These are phyloP conservation scores for Strigamia crassipes DNA, from an alignment of 2,888 invertebrate species.

Conservation along the genomic window DNA sequence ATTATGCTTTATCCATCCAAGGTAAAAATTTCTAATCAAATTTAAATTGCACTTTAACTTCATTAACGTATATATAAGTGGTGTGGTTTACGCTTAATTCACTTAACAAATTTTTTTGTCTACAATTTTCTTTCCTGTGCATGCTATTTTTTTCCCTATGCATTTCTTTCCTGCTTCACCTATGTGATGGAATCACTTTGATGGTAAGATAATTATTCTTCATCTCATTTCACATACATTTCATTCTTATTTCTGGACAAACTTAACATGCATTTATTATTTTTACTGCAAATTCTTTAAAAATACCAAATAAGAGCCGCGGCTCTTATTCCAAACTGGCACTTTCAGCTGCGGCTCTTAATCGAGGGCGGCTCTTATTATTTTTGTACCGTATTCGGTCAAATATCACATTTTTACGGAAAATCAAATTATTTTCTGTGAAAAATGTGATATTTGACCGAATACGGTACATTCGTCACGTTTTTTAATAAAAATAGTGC, in stretches of 20 bases:
- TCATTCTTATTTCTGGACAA: background rate
- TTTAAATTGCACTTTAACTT: background rate
- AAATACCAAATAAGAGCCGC: too few species aligned
- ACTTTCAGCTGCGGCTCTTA: too few species aligned
- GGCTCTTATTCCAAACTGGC: too few species aligned
- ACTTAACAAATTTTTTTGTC: background rate
- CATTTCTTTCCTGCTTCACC: background rate
- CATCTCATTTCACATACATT: background rate
- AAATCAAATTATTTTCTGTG: too few species aligned
- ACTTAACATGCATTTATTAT: too few species aligned
- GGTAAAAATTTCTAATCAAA: slow-evolving; percentile 59
- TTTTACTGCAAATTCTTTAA: too few species aligned
- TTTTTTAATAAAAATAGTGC: too few species aligned
- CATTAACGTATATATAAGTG: background rate
- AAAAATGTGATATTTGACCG: too few species aligned
- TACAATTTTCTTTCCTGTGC: background rate
- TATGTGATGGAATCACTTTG: background rate
- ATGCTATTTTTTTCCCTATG: background rate
- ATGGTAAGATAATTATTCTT: background rate
- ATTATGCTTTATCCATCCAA: slow-evolving; percentile 66
- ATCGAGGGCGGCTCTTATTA: too few species aligned
- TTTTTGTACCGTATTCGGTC: too few species aligned
- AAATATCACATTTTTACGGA: too few species aligned
- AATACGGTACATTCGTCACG: too few species aligned
- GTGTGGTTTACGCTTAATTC: background rate